A percentile compares a stretch with the other conserved stretches of the same genome.
These are phyloP conservation scores for Xestia rhomboidea DNA, from an alignment of 2,888 invertebrate species.

Conservation along the genomic window DNA sequence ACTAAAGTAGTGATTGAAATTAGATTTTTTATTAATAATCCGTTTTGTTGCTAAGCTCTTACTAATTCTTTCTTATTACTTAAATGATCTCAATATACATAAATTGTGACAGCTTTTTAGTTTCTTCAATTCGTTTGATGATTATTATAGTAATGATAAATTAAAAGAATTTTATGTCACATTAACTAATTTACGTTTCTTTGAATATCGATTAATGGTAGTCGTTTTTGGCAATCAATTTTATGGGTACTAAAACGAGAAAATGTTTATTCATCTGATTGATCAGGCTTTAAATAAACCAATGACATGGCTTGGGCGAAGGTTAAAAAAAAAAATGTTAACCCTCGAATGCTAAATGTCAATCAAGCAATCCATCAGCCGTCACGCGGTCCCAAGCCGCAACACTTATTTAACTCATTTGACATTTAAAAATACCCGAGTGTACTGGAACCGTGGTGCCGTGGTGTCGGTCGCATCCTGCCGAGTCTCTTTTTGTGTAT, in stretches of 20 bases:
- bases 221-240: slow-evolving; percentile 45
- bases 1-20: slow-evolving; percentile 67
- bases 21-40: slow-evolving; percentile 66
- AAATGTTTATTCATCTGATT: slow-evolving; percentile 47
- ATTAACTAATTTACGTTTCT: slow-evolving; percentile 59
- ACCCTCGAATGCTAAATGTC: slow-evolving; percentile 63
- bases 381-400: slow-evolving; percentile 51
- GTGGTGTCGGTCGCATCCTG: slow-evolving; percentile 73
- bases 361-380: slow-evolving; percentile 64
- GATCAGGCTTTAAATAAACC: slow-evolving; percentile 30
- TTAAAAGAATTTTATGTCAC: slow-evolving; percentile 56
- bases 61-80: slow-evolving; percentile 60
- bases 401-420: slow-evolving; percentile 65
- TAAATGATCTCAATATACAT: slow-evolving; percentile 61
- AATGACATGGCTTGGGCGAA: slow-evolving; percentile 25
- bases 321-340: slow-evolving; percentile 27
- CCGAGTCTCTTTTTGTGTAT: slow-evolving; percentile 82
- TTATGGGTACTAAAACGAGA: slow-evolving; percentile 42
- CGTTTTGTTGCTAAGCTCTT: slow-evolving; percentile 63
- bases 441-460: slow-evolving; percentile 69
- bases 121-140: slow-evolving; percentile 60
- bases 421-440: slow-evolving; percentile 77
- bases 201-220: slow-evolving; percentile 53
- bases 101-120: slow-evolving; percentile 56
- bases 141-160: slow-evolving; percentile 61